Evolutionary conservation across 2,797 vertebrate genomes (phyloP).

Genomic region (Epinephelus awoara): DNA sequence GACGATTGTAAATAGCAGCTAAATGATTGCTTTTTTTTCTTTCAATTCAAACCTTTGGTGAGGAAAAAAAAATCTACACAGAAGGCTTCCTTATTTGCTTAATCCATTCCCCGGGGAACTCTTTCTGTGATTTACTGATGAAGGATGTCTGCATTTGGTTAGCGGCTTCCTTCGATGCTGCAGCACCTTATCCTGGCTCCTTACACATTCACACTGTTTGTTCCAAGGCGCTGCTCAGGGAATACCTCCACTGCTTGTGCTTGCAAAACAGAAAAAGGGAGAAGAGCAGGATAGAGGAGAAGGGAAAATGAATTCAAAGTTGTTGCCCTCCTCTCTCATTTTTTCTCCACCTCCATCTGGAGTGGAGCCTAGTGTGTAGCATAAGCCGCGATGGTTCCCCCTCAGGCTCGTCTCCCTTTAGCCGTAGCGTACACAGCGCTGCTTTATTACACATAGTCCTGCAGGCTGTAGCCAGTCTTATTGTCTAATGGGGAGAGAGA

Average conservation of each 20-base stretch:
- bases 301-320: constrained; percentile 65
- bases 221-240: constrained; percentile 78
- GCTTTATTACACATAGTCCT: constrained; percentile 87
- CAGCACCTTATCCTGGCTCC: constrained; percentile 72
- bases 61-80: constrained; percentile 55
- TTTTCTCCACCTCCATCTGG: constrained; percentile 62
- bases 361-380: constrained; percentile 59
- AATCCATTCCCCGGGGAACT: constrained; percentile 79
- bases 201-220: constrained; percentile 75
- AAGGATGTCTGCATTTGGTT: constrained; percentile 80
- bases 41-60: constrained; percentile 84
- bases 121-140: constrained; percentile 80
- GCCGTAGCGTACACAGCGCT: constrained; percentile 53
- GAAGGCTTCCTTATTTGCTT: constrained; percentile 80
- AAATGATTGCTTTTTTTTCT: constrained; percentile 85
- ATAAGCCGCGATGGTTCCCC: constrained; percentile 57
- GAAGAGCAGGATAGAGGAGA: constrained; percentile 57
- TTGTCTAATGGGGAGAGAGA: constrained; percentile 89
- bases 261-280: constrained; percentile 81
- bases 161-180: constrained; percentile 73
- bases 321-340: constrained; percentile 67
- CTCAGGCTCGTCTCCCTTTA: constrained; percentile 69
- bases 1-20: constrained; percentile 89
- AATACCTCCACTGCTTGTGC: constrained; percentile 87
- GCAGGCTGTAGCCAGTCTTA: constrained; percentile 90